phyloP scores from a whole-genome alignment of 1,140 invertebrate genomes.

The Leptinotarsa undecemlineata region DNA sequence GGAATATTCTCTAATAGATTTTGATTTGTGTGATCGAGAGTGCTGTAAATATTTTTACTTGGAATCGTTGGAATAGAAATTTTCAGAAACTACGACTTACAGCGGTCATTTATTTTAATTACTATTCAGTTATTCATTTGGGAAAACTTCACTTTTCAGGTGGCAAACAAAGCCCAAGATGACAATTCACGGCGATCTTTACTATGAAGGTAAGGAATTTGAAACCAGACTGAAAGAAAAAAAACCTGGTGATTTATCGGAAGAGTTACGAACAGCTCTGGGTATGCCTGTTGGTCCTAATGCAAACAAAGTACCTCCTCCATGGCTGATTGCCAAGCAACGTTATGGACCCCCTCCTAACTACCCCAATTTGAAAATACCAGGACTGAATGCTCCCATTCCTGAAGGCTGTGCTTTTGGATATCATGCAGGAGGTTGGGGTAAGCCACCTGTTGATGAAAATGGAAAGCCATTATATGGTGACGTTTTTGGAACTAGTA shows the following conservation, averaged over 20 bases:
- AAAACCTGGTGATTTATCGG: constrained; percentile 96
- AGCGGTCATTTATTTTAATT: no score
- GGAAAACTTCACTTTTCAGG: constrained; percentile 54
- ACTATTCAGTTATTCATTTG: not conserved
- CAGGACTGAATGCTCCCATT: constrained; percentile 90
- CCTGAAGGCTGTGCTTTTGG: constrained; percentile 97
- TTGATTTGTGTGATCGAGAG: not conserved
- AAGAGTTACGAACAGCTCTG: constrained; percentile 92
- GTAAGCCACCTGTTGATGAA: constrained; percentile 99
- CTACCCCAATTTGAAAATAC: constrained; percentile 98
- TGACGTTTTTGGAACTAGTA: constrained; percentile 91
- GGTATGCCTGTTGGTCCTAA: constrained; percentile 98
- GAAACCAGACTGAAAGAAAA: constrained; percentile 97
- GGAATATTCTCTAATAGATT: no score
- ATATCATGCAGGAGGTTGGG: constrained; percentile 99
- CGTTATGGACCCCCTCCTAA: constrained; percentile 98
- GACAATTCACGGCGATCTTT: constrained; percentile 98
- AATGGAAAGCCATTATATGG: constrained; percentile 96
- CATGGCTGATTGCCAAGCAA: constrained; percentile 99
- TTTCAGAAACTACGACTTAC: no score
- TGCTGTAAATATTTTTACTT: not conserved
- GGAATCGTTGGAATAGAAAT: no score
- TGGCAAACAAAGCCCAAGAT: constrained; percentile 99
- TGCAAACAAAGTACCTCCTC: constrained; percentile 86
- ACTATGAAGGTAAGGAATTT: constrained; percentile 99